phyloP scores from a whole-genome alignment of 2,797 vertebrate species.

The Sphenopsis melanotis region DNA sequence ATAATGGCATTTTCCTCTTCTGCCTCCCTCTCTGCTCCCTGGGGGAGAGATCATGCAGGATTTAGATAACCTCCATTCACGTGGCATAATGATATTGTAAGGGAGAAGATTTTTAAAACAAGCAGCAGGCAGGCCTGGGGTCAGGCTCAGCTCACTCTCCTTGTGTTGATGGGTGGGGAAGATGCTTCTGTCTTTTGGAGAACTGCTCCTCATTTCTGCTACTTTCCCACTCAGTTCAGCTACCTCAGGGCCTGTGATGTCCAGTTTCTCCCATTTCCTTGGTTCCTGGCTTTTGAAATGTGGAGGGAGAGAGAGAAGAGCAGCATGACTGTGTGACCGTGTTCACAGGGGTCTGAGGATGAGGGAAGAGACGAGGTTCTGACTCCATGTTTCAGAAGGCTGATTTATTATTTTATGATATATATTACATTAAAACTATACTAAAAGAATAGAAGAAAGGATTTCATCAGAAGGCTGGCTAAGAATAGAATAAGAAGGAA shows the following conservation, averaged over 20 bases:
- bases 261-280: neutral
- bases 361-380: too few species aligned
- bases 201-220: neutral
- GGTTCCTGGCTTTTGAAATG: neutral
- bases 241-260: neutral
- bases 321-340: rapidly evolving
- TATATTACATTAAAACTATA: too few species aligned
- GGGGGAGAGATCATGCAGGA: neutral
- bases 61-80: neutral
- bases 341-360: too few species aligned
- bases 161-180: neutral
- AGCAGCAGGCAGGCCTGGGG: neutral
- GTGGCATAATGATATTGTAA: neutral
- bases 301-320: neutral
- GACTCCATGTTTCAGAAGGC: too few species aligned
- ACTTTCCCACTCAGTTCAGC: neutral
- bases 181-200: neutral
- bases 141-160: neutral
- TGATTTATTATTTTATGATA: too few species aligned
- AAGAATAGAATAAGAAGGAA: too few species aligned
- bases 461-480: too few species aligned
- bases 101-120: neutral
- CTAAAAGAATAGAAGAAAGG: too few species aligned
- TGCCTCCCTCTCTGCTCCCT: neutral
- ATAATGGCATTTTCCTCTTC: neutral